Conservation (phyloP, 2,113 vertebrate genomes). For the Onychorhynchus coronatus region DNA sequence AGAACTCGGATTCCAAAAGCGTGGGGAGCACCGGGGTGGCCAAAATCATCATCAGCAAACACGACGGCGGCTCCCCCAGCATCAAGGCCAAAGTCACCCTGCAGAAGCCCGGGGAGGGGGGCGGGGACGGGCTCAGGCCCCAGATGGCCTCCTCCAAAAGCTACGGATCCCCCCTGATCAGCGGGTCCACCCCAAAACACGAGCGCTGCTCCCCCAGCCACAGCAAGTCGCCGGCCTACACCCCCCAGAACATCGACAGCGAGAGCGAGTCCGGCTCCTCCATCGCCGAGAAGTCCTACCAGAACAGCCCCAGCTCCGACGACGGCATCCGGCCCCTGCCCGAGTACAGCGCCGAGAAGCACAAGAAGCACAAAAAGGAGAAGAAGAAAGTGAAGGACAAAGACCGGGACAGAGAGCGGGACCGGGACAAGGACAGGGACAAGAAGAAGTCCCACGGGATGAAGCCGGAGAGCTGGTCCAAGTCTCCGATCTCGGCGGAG, state of each 20-base stretch:
- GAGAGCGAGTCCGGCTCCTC: slow-evolving; percentile 97
- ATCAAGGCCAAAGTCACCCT: slow-evolving; percentile 97
- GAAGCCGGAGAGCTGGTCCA: slow-evolving; percentile 94
- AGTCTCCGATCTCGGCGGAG: slow-evolving; percentile 90
- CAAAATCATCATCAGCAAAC: slow-evolving; percentile 98
- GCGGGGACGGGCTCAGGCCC: slow-evolving; percentile 86
- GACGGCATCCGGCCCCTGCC: slow-evolving; percentile 87
- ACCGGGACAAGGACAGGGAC: slow-evolving; percentile 89
- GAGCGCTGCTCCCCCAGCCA: slow-evolving; percentile 98
- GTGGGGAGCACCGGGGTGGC: slow-evolving; percentile 88
- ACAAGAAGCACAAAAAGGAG: slow-evolving; percentile 99
- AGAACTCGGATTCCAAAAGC: slow-evolving; percentile 86
- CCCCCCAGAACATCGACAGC: slow-evolving; percentile 92
- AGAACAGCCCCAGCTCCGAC: slow-evolving; percentile 97
- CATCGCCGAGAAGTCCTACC: slow-evolving; percentile 95
- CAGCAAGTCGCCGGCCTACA: slow-evolving; percentile 95
- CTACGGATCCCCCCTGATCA: slow-evolving; percentile 91
- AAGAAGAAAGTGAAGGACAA: slow-evolving; percentile 95
- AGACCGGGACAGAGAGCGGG: slow-evolving; percentile 80
- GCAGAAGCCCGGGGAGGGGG: slow-evolving; percentile 91
- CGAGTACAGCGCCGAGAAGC: slow-evolving; percentile 90
- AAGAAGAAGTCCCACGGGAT: slow-evolving; percentile 93
- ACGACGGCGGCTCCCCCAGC: slow-evolving; percentile 94
- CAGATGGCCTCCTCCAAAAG: slow-evolving; percentile 92
- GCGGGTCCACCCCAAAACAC: slow-evolving; percentile 95